Base-by-base conservation (phyloP, 2,888 invertebrate genomes). In the Melikaiella ostensackeni region DNA sequence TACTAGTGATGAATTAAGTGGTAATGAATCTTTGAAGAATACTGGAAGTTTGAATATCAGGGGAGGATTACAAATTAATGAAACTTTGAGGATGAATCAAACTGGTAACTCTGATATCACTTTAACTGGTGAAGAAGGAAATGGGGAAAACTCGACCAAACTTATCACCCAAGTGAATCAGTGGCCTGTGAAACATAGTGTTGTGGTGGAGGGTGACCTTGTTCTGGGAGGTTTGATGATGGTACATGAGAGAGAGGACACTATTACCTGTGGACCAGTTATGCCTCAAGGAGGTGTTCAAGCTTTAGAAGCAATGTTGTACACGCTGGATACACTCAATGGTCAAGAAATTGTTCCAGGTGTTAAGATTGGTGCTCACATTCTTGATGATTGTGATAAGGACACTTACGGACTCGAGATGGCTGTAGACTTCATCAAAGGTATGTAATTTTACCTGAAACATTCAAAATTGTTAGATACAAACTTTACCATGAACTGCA, bases 371-470 rank as follows among this genome's bases (percentile, higher is more conserved):
- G 98, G 98, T 57, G 97, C 97, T 13, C 96, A 98, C 89, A 95
- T 98, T 75, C 93, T 98, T 81, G 98, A 98, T 89, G 98, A 98
- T 92, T 98, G 98, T 91, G 98, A 98, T 93, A 97, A 97, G 92
- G 98, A 98, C 90, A 98, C 98, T 0, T 98, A 98, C 88, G 98
- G 98, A 0, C 93, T 98, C 83, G 98, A 98, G 91, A 98, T 98
- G 95, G 97, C 98, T 21, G 97, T 98, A 21, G 98, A 98, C 92
- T 98, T 98, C 91, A 98, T 98, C 81, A 97, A 98, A 96, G 98
- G 98, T 98, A 16, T 24, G 59, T 13, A 16, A 59, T 24, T 27
- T 16, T 16, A 59, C 4, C 0, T 59, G 2, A 59, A 4, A 59
- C 0, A 46, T 9, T 50, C 3, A 4, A 11, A 16, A 5, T 16